Evolutionary conservation across 1,140 invertebrate species (phyloP).

Genomic region (Bombus pascuorum): DNA sequence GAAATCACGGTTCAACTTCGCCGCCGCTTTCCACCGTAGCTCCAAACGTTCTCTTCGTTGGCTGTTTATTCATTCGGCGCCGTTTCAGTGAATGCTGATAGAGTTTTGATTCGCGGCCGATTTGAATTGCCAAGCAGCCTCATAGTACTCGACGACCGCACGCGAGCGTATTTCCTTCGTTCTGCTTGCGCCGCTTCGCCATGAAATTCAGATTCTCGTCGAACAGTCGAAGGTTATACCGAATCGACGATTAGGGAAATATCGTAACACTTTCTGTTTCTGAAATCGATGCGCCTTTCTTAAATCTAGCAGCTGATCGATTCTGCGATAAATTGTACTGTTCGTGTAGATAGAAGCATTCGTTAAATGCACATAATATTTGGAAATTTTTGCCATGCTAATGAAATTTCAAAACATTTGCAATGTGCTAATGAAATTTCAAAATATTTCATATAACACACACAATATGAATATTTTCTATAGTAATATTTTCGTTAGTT

Average conservation of each 20-base stretch:
- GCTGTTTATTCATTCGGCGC: conserved; percentile 32
- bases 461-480: too few relatives aligned
- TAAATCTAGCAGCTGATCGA: not conserved
- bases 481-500: too few relatives aligned
- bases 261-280: conserved; percentile 13
- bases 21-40: not conserved
- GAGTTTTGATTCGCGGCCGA: conserved; percentile 29
- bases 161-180: conserved; percentile 6
- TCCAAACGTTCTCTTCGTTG: not conserved
- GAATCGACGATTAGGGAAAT: conserved; percentile 32
- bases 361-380: too few relatives aligned
- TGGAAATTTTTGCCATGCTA: too few relatives aligned
- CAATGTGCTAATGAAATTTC: too few relatives aligned
- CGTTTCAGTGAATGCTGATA: conserved; percentile 29
- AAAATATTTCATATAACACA: too few relatives aligned
- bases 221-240: conserved; percentile 9
- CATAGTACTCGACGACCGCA: not conserved
- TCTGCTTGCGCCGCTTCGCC: not conserved
- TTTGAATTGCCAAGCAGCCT: conserved; percentile 40
- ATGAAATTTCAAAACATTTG: too few relatives aligned
- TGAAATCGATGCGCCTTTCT: not conserved
- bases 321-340: too few relatives aligned
- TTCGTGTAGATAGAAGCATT: too few relatives aligned
- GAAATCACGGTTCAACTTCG: conserved; percentile 12
- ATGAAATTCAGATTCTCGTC: conserved; percentile 21